Conservation (phyloP, 2,113 vertebrate species). For the Pitta sordida region DNA sequence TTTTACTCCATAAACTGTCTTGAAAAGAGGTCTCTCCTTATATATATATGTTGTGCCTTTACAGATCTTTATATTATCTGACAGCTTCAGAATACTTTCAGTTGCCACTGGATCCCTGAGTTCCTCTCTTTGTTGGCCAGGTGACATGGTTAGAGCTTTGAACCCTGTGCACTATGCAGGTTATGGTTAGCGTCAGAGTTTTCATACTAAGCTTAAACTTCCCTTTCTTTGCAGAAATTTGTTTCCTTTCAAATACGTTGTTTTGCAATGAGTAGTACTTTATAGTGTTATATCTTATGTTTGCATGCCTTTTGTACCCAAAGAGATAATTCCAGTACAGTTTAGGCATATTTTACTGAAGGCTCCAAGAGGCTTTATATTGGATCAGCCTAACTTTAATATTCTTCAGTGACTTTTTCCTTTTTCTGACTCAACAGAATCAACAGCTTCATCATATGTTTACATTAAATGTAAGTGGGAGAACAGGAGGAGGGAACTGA, state of each 20-base stretch:
- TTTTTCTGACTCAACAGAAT: background rate
- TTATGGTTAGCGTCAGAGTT: background rate
- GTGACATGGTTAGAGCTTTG: background rate
- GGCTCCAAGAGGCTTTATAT: background rate
- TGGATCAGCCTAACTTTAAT: background rate
- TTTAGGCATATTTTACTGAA: background rate
- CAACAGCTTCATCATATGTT: background rate
- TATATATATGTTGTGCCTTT: background rate
- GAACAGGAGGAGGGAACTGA: background rate
- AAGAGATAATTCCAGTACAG: background rate
- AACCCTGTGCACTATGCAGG: background rate
- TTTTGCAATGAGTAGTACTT: background rate
- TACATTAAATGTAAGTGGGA: fast-evolving
- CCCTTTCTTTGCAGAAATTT: background rate
- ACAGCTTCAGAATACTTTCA: background rate
- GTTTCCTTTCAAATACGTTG: background rate
- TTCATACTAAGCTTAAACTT: background rate
- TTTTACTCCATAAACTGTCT: background rate
- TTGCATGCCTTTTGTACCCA: background rate
- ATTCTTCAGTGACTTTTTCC: background rate
- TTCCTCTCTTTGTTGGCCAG: background rate
- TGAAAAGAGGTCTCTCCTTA: background rate
- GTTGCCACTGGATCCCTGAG: background rate
- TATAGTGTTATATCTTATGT: background rate
- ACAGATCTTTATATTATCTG: background rate